Evolutionary conservation across 1,140 invertebrate species (phyloP), one percentile per base, ranked within the genome.

Genomic region (Panulirus ornatus): DNA sequence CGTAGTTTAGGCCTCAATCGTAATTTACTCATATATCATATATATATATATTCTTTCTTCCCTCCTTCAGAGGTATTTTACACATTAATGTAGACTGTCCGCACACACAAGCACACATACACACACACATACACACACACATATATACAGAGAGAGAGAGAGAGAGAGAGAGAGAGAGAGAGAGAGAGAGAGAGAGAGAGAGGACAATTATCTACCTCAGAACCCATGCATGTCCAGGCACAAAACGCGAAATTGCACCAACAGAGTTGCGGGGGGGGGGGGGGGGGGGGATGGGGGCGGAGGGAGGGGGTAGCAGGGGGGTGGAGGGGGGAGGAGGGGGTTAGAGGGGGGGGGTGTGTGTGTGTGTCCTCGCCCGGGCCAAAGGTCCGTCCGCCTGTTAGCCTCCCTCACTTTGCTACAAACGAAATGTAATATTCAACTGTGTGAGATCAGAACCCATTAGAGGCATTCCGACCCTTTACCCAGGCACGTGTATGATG

Each of bases 401-500:
- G 11, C 63, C 82, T 70, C 51, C 75, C 76, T 88, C 85, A 88
- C 85, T 88, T 78, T 73, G 87, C 79, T 83, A 89, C 87, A 89
- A 89, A 89, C 87, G 87, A 89, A 89, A 89, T 89, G 87, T 89
- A 89, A 89, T 89, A 89, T 89, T 89, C 87, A 89, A 81, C 87
- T 89, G 87, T 63, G 87, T 83, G 87, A 89, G 87, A 89, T 89
- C 87, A 89, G 87, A 83, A 89, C 87, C 87, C 87, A 89, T 89
- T 89, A 89, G 87, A 89, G 81, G 87, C 87, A 89, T 89, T 89
- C 87, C 87, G 76, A 76, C 81, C 87, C 87, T 75, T 76, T 89
- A 89, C 79, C 70, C 79, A 89, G 79, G 87, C 87, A 84, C 87
- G 79, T 89, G 87, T 84, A 73, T 89, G 87, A 89, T 89, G 87